Base-by-base conservation (phyloP, 2,113 vertebrate genomes). In the Erythrolamprus reginae region DNA sequence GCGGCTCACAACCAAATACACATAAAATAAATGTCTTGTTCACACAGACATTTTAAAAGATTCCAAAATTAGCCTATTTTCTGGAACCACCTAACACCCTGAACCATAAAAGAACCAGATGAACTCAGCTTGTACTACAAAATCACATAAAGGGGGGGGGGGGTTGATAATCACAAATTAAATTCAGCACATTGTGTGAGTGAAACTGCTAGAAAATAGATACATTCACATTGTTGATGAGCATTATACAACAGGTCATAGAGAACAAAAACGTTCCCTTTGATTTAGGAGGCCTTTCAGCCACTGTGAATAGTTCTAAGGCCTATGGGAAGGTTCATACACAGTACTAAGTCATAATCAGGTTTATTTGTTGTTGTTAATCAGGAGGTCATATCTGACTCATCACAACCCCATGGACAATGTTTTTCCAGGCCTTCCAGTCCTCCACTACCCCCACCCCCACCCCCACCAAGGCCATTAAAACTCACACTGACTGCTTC, bases 381-480 rank as follows among this genome's bases (percentile, higher is more conserved):
- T 4, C 6, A 6, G 2, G 47, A 47, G 6, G 47, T 47, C 47
- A 4, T 47, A 6, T 47, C 47, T 47, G 47, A 47, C 47, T 6
- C 47, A 47, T 47, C 47, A 47, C 47, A 4, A 47, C 47, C 47
- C 47, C 47, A 47, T 47, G 47, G 47, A 47, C 47, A 47, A 47
- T 0, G 47, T 47, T 47, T 6, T 6, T 47, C 47, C 47, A 47
- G 47, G 47, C 47, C 2, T 47, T 4, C 47, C 47, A 5, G 47
- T 47, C 47, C 2, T 47, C 47, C 6, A 47, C 47, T 6, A 47
- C 6, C 47, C 47, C 4, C 2, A 0, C 4, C 2, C 4, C 47
- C 4, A 2, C 4, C 4, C 2, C 4, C 4, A 4, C 4, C 4
- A 0, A 47, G 47, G 4, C 47, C 47, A 47, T 47, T 47, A 5